Evolutionary conservation across 1,140 invertebrate genomes (phyloP), one percentile per base, ranked within the genome.

Genomic region (Diuraphis noxia): DNA sequence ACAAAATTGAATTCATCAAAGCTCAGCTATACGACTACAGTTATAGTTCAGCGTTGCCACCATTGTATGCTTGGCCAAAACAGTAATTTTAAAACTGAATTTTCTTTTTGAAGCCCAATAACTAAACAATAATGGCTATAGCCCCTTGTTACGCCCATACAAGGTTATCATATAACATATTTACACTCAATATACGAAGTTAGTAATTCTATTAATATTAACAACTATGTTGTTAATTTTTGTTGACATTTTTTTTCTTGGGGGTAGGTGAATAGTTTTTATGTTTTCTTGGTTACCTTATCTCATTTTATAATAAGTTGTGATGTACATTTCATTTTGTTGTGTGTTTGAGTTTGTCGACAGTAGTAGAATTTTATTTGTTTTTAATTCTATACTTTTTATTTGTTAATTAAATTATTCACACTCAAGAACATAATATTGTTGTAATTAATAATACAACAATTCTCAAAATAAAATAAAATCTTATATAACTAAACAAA

Each of bases 1-100:
- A 97, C 93, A 96, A 96, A 93, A 94, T 95, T 93, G 95, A 94
- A 92, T 98, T 97, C 93, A 96, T 98, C 92, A 96, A 96, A 93
- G 96, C 96, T 23, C 97, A 98, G 94, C 96, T 97, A 94, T 98
- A 98, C 94, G 96, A 97, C 93, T 95, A 95, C 90, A 94, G 94
- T 82, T 98, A 98, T 94, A 84, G 40, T 25, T 93, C 94, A 85
- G 94, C 95, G 46, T 92, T 97, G 92, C 97, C 97, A 92, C 93
- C 94, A 36, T 94, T 95, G 52, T 97, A 97, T 94, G 79, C 94
- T 56, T 97, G 96, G 96, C 96, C 96, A 40, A 63, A 88, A 88
- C 36, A 63, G 13, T 88, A 52, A 87, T 87, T 87, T 86, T 86
- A 0, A n/a, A 41, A 88, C 9, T 63, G 36, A 13, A 40, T 7